phyloP scores from a whole-genome alignment of 2,113 vertebrate genomes.

The Columba livia region DNA sequence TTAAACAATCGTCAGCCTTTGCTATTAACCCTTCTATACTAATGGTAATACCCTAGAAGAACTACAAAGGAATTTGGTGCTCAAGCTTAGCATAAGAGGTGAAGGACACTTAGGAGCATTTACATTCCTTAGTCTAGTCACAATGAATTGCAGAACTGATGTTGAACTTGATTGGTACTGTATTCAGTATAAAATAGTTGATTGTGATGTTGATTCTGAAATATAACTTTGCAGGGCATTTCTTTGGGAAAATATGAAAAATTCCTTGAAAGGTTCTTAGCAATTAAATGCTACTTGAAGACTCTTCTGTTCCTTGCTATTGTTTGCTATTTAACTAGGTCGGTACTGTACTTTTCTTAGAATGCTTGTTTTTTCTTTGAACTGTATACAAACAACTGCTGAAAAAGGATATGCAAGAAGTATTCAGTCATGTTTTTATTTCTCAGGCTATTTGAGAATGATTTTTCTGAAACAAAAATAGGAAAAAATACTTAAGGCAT shows the following conservation, averaged over 20 bases:
- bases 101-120: conserved; percentile 71
- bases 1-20: conserved; percentile 82
- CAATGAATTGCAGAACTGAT: conserved; percentile 66
- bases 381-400: neutral
- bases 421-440: neutral
- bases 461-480: neutral
- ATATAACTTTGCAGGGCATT: conserved; percentile 38
- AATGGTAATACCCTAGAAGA: conserved; percentile 75
- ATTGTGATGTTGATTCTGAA: conserved; percentile 65
- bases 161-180: conserved; percentile 72
- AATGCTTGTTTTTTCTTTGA: neutral
- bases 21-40: conserved; percentile 83
- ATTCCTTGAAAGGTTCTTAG: conserved; percentile 38
- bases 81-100: conserved; percentile 62
- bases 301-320: neutral
- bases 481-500: neutral
- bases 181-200: conserved; percentile 60
- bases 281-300: conserved; percentile 42
- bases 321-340: neutral
- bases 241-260: conserved; percentile 52
- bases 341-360: neutral
- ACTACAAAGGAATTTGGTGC: conserved; percentile 70
- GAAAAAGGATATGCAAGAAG: neutral
- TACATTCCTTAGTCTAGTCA: conserved; percentile 74
- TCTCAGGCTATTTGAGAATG: neutral